phyloP scores from a whole-genome alignment of 2,113 vertebrate species.

The Sinosuthora webbiana region DNA sequence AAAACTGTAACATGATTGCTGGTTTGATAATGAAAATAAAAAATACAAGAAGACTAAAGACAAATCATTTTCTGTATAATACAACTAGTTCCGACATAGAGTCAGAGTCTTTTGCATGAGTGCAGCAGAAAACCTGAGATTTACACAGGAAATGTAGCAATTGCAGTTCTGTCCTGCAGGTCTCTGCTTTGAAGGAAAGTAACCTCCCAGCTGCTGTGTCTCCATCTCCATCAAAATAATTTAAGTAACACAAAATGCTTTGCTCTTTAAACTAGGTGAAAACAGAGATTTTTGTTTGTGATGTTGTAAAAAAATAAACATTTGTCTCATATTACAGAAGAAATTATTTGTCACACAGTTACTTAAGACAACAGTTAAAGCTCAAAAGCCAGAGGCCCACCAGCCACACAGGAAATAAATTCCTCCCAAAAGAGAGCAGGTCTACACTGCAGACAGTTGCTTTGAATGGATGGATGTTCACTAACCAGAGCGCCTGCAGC shows the following conservation, averaged over 20 bases:
- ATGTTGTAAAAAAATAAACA: not conserved
- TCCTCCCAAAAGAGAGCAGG: not conserved
- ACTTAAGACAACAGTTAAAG: not conserved
- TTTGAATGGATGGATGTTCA: not conserved
- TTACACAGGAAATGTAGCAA: not conserved
- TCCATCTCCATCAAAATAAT: not conserved
- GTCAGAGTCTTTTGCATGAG: not conserved
- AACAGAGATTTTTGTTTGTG: not conserved
- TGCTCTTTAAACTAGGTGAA: not conserved
- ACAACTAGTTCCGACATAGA: not conserved
- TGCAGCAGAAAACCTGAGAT: constrained; percentile 21
- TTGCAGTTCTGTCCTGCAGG: not conserved
- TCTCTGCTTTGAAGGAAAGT: not conserved
- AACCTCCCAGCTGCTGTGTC: not conserved
- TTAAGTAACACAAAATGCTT: not conserved
- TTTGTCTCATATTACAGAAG: not conserved
- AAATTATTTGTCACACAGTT: not conserved
- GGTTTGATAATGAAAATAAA: not conserved
- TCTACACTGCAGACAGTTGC: not conserved
- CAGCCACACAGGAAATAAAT: not conserved
- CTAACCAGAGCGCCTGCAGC: not conserved
- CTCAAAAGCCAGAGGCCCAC: not conserved
- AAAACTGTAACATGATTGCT: not conserved
- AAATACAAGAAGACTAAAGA: not conserved
- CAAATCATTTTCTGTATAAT: not conserved